A percentile compares a stretch with the other conserved stretches of the same genome.
Evolutionary conservation across 2,797 vertebrate genomes (phyloP).

Genomic region (Oceanodroma leucorhoa): DNA sequence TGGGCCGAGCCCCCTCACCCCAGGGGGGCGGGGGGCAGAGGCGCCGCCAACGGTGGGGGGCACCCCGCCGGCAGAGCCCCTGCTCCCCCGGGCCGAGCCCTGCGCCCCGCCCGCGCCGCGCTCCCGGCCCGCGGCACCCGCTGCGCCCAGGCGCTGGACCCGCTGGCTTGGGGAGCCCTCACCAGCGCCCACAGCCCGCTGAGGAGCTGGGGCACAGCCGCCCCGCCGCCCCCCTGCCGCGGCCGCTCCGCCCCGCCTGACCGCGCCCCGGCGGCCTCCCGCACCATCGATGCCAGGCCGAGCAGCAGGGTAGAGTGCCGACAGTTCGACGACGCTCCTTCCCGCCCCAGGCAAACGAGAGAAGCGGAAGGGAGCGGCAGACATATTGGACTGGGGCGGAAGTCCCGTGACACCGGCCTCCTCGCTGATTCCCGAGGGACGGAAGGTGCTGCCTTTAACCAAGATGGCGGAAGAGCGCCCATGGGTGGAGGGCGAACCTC

Average conservation of each 20-base stretch:
- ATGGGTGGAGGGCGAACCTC: accelerated
- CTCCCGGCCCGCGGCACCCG: not conserved
- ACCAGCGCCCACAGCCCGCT: not conserved
- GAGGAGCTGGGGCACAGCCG: not conserved
- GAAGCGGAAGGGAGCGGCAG: not conserved
- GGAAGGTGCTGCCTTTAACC: not conserved
- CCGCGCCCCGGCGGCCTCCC: not conserved
- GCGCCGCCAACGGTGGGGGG: no score
- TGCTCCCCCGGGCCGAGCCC: not conserved
- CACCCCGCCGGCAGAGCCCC: no score
- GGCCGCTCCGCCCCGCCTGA: not conserved
- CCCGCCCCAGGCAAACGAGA: accelerated
- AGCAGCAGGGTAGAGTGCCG: not conserved
- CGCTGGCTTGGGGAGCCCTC: not conserved
- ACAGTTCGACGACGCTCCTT: accelerated
- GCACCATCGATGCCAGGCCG: accelerated
- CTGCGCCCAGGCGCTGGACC: not conserved
- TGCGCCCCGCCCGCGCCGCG: not conserved
- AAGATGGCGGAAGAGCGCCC: accelerated
- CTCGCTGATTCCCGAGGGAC: accelerated
- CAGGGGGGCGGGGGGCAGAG: not conserved
- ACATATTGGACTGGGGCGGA: not conserved
- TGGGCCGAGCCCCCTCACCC: not conserved
- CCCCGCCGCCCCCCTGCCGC: not conserved
- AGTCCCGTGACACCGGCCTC: accelerated